Percentiles rank a stretch among this genome's conserved stretches.
Conservation (phyloP, 2,888 invertebrate genomes). For the Tanaodytes sp. region DNA sequence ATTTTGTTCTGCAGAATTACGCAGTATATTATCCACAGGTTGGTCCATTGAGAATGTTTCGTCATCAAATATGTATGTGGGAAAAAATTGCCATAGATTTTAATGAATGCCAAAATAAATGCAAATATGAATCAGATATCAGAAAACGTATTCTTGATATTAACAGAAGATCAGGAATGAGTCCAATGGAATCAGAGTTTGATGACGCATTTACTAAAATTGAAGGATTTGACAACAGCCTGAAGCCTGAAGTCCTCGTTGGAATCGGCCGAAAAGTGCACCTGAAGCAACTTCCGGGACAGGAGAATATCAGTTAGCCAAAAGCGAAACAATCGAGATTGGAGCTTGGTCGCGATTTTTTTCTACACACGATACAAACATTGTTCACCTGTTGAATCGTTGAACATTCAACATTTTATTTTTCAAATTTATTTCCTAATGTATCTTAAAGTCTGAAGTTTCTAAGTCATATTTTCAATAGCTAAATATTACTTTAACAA, state of each 20-base stretch:
- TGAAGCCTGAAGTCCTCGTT: slow-evolving; percentile 6
- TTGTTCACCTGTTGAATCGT: no score
- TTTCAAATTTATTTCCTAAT: no score
- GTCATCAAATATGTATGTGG: slow-evolving; percentile 5
- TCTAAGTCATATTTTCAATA: no score
- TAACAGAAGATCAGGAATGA: background rate
- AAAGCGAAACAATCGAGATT: no score
- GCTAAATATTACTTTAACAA: no score
- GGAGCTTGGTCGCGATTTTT: no score
- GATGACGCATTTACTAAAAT: slow-evolving; percentile 5
- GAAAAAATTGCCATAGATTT: background rate
- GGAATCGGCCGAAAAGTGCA: background rate
- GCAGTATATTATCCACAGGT: background rate
- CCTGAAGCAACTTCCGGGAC: no score
- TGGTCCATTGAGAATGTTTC: background rate
- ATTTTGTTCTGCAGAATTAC: background rate
- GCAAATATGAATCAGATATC: slow-evolving; percentile 1
- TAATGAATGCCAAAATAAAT: slow-evolving; percentile 1
- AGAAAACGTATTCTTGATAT: background rate
- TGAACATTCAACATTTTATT: slow-evolving; percentile 1
- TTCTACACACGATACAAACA: no score
- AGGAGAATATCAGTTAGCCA: no score
- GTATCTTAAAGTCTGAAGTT: no score
- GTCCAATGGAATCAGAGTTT: background rate
- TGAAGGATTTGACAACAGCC: background rate